phyloP scores from a whole-genome alignment of 2,888 invertebrate species.

The Cataglyphis cursor region DNA sequence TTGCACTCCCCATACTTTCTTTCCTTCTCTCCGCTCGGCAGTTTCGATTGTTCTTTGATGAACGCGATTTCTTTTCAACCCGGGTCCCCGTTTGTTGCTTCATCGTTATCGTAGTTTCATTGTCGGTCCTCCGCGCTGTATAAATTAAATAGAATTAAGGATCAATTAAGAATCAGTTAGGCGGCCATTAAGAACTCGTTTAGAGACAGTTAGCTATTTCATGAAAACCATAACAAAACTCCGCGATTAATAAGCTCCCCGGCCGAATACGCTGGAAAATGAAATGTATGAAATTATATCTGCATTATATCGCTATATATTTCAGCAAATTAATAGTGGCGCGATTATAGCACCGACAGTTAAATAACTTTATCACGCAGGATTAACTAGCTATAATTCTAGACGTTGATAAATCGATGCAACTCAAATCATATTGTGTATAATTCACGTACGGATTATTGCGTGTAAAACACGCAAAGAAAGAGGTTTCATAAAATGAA shows the following conservation, averaged over 20 bases:
- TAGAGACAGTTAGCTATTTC: constrained; percentile 31
- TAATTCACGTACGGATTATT: constrained; percentile 28
- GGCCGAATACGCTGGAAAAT: constrained; percentile 11
- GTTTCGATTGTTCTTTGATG: constrained; percentile 57
- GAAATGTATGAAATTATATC: constrained; percentile 37
- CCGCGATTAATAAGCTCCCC: constrained; percentile 34
- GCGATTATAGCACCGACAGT: constrained; percentile 48
- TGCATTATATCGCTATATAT: constrained; percentile 32
- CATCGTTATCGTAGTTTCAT: constrained; percentile 39
- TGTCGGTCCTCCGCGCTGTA: constrained; percentile 19
- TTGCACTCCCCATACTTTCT: not conserved
- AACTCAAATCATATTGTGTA: constrained; percentile 17
- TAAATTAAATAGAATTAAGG: constrained; percentile 53
- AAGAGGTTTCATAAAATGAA: not conserved
- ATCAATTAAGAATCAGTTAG: constrained; percentile 53
- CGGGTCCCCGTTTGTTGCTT: constrained; percentile 16
- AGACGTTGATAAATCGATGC: constrained; percentile 50
- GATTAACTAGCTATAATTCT: constrained; percentile 44
- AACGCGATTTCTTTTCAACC: constrained; percentile 43
- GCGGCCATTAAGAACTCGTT: constrained; percentile 52
- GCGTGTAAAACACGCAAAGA: not conserved
- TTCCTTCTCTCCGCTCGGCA: not conserved
- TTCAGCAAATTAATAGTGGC: constrained; percentile 40
- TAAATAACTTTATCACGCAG: constrained; percentile 53
- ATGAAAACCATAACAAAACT: constrained; percentile 27